Conservation (phyloP, 2,888 invertebrate species). For the Morpho achilles region DNA sequence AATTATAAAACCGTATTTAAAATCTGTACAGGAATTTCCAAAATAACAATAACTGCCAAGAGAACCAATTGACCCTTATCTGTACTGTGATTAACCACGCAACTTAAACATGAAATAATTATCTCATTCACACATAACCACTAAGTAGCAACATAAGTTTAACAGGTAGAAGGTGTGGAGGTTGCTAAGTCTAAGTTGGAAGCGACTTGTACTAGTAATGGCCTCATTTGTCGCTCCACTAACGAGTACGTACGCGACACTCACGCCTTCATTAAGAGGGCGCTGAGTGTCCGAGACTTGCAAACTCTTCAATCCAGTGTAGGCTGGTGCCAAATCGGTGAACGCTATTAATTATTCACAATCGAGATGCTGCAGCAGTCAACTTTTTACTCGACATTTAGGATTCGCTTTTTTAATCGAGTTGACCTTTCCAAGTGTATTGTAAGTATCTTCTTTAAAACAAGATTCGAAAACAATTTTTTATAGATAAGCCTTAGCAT, state of each 20-base stretch:
- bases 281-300: constrained; percentile 37
- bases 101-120: background rate
- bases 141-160: constrained; percentile 16
- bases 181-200: constrained; percentile 35
- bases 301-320: constrained; percentile 38
- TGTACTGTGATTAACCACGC: too few species aligned
- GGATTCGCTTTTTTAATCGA: too few species aligned
- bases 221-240: constrained; percentile 37
- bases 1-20: too few species aligned
- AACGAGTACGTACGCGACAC: constrained; percentile 30
- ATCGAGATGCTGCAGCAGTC: background rate
- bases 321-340: constrained; percentile 45
- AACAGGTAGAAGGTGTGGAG: constrained; percentile 12
- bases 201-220: constrained; percentile 34
- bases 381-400: too few species aligned
- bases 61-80: too few species aligned
- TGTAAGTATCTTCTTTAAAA: too few species aligned
- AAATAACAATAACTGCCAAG: too few species aligned
- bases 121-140: constrained; percentile 4
- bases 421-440: too few species aligned
- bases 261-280: constrained; percentile 45
- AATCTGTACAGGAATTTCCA: too few species aligned
- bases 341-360: constrained; percentile 36
- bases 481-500: too few species aligned
- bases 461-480: too few species aligned